Evolutionary conservation across 2,797 vertebrate species (phyloP), one percentile per base, ranked within the genome.

Genomic region (Poeciliopsis turneri): DNA sequence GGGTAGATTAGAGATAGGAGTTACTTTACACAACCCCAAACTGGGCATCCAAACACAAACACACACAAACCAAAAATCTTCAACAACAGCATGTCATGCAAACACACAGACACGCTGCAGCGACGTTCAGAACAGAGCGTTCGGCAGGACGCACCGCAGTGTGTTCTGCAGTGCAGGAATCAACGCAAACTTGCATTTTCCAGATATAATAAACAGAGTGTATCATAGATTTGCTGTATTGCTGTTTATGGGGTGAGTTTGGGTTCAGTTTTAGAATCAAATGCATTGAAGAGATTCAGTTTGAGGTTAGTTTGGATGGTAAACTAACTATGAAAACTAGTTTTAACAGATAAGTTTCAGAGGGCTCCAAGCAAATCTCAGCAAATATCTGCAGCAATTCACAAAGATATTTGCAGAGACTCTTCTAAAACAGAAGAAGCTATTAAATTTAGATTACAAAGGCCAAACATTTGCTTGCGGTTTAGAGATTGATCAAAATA

Each of bases 1-100:
- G 97, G 98, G 97, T 97, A 97, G 89, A 97, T 97, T 97, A 97
- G 96, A 98, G 95, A 98, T 93, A 94, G 74, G 87, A 89, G 97
- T 99, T 98, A 99, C 95, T 97, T 95, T 91, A 94, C 89, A 94
- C 82, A 82, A 84, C 83, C 90, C 93, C 92, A 93, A 94, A 91
- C 89, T 88, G 84, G 89, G 86, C 87, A 87, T 81, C 85, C 87
- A 89, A 86, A 89, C 55, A 72, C 73, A 71, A 86, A 89, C 55
- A 72, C 76, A 74, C 76, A 84, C 70, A 83, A 70, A 39, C 9
- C 74, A 28, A 80, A 61, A 87, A 73, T 77, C 66, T 83, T 84
- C 74, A 92, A 88, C 80, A 80, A 90, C 81, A 89, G 85, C 81
- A 92, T 86, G 82, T 91, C 95, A 95, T 95, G 94, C 84, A 93